Base-by-base conservation (phyloP, 2,888 invertebrate species). In the Serrognathus titanus region DNA sequence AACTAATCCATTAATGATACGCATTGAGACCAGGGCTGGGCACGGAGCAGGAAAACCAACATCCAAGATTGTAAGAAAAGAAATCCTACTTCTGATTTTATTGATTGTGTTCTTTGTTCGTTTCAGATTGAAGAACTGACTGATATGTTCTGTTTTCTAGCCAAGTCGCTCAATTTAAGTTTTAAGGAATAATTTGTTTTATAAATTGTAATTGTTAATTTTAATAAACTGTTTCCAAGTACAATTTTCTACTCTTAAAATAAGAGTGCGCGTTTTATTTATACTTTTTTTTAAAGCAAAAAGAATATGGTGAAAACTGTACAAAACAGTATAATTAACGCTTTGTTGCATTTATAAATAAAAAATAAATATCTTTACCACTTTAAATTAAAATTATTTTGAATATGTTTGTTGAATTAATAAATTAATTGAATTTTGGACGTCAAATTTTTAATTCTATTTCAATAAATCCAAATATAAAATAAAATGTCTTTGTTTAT, bases 31-130 rank as follows among this genome's bases (percentile, higher is more conserved):
- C 55, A 94, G 96, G 78, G 92, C 97, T 12, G 99, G 99, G 0
- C 99, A 99, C 80, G 98, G 98, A 45, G 86, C 89, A 59, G 98
- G 98, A 36, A 99, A 98, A 76, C 97, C 98, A 51, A 97, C 96
- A 43, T 83, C 89, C 2, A 99, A 99, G 84, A 80, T 91, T 69
- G 94, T 94, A 75, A 82, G 81, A 76, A n/a, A 40, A 10, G 35
- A 10, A 43, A 48, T 53, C 20, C 46, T 45, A n/a, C n/a, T 16
- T 16, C 3, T 16, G 16, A 16, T 41, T 48, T 55, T 55, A 48
- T 40, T 49, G 40, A 24, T n/a, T 11, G 43, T 2, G 3, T 43
- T 43, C 3, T 50, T 49, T 67, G 66, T 66, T 69, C 64, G 60
- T 81, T 84, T 71, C 82, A 95, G 89, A 97, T 97, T 72, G 96